These are phyloP conservation scores for Aphidius gifuensis DNA, from an alignment of 1,140 invertebrate genomes.

Conservation along the genomic window DNA sequence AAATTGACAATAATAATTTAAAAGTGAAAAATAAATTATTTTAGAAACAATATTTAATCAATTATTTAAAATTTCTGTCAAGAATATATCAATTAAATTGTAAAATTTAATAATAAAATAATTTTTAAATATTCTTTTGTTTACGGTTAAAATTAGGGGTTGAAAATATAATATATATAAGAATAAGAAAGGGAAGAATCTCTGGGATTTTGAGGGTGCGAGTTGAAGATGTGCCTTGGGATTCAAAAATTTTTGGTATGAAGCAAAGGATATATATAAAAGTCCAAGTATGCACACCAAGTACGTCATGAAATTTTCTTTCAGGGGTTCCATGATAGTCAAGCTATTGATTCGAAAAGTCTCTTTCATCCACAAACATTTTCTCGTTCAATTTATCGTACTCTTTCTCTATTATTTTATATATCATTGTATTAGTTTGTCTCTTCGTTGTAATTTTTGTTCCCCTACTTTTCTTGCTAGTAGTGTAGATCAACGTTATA, in stretches of 20 bases:
- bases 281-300: background rate
- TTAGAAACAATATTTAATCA: background rate
- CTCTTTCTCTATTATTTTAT: constrained; percentile 2
- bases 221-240: too few relatives aligned
- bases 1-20: too few relatives aligned
- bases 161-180: too few relatives aligned
- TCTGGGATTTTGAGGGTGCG: too few relatives aligned
- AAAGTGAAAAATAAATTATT: too few relatives aligned
- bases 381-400: constrained; percentile 10
- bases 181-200: too few relatives aligned
- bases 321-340: constrained; percentile 6
- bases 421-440: background rate
- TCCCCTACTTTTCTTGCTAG: background rate
- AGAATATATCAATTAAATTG: background rate
- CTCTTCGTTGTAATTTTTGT: background rate
- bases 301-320: constrained; percentile 15
- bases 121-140: too few relatives aligned
- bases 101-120: too few relatives aligned
- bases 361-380: constrained; percentile 3
- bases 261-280: too few relatives aligned
- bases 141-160: too few relatives aligned
- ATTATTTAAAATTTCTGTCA: background rate
- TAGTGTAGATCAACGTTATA: background rate
- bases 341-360: constrained; percentile 7
- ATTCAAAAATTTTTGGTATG: too few relatives aligned